Evolutionary conservation across 2,888 invertebrate genomes (phyloP).

Genomic region (Perdita meconis): DNA sequence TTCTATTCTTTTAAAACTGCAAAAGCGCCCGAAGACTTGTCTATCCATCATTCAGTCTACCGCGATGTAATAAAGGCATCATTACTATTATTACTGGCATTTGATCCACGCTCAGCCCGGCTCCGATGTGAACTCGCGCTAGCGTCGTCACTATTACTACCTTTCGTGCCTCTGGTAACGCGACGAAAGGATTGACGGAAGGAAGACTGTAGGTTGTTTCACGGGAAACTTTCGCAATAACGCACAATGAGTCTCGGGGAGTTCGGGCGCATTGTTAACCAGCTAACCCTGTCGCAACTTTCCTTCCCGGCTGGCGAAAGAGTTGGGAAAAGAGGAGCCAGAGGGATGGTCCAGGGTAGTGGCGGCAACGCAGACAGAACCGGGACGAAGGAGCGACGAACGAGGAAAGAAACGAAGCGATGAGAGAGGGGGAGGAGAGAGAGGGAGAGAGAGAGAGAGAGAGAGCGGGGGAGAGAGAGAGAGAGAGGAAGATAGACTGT

Average conservation of each 20-base stretch:
- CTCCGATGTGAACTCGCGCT: too few relatives aligned
- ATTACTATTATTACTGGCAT: too few relatives aligned
- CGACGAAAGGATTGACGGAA: constrained; percentile 10
- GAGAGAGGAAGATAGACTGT: constrained; percentile 18
- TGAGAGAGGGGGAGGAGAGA: not conserved
- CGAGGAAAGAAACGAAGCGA: not conserved
- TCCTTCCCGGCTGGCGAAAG: constrained; percentile 23
- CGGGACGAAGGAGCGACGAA: not conserved
- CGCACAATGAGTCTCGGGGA: constrained; percentile 65
- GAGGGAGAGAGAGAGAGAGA: constrained; percentile 26
- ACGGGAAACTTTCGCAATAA: constrained; percentile 78
- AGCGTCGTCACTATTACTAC: constrained; percentile 16
- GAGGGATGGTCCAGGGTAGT: not conserved
- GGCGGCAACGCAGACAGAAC: not conserved
- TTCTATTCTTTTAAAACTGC: too few relatives aligned
- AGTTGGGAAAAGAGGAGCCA: not conserved
- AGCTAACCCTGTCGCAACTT: constrained; percentile 56
- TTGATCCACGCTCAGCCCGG: constrained; percentile 46
- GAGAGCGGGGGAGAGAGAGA: not conserved
- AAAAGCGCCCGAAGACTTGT: too few relatives aligned
- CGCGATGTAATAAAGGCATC: too few relatives aligned
- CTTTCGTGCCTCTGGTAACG: constrained; percentile 1
- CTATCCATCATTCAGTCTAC: too few relatives aligned
- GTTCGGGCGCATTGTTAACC: constrained; percentile 68
- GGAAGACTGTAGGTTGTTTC: constrained; percentile 33